These are phyloP conservation scores for Noturus placidus DNA, from an alignment of 2,113 vertebrate species.

Conservation along the genomic window DNA sequence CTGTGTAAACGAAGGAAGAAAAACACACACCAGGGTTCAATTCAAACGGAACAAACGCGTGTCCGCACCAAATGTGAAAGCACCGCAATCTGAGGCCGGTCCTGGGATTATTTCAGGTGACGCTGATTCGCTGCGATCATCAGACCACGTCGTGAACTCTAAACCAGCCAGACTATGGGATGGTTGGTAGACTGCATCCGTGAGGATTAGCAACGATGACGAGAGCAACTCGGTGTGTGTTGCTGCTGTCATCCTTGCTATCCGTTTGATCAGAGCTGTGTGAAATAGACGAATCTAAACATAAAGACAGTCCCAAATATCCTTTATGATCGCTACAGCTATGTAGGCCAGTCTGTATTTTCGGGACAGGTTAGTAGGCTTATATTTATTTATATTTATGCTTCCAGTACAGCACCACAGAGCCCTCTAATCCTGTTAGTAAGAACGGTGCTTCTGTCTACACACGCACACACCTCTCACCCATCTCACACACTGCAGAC, in stretches of 20 bases:
- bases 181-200: neutral
- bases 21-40: neutral
- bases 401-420: conserved; percentile 7
- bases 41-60: neutral
- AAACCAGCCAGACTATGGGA: neutral
- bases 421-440: conserved; percentile 18
- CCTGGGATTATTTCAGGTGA: neutral
- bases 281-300: neutral
- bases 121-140: neutral
- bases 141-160: neutral
- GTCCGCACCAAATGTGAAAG: neutral
- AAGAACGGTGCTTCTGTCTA: conserved; percentile 3
- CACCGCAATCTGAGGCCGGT: neutral
- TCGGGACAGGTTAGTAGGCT: neutral
- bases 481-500: neutral
- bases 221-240: neutral
- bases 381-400: neutral
- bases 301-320: neutral
- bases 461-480: neutral
- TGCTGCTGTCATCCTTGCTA: neutral
- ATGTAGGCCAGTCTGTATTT: conserved; percentile 30
- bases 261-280: neutral
- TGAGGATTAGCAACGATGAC: neutral
- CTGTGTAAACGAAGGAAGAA: neutral
- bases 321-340: neutral